Evolutionary conservation across 2,888 invertebrate genomes (phyloP), one percentile per base, ranked within the genome.

Genomic region (Tridacna gigas): DNA sequence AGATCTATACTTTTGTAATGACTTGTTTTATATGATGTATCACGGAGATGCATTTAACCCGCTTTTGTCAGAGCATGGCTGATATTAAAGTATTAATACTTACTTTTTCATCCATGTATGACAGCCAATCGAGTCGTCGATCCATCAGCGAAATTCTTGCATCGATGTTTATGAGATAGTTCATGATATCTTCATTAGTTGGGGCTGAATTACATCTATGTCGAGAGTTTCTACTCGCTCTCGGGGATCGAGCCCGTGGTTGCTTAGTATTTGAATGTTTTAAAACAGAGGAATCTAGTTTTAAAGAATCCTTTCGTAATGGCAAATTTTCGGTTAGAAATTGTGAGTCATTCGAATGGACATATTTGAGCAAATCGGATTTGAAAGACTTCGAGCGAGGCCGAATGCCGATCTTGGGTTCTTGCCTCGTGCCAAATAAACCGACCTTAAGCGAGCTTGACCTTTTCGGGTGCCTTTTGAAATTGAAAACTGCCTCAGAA

Each of bases 321-420:
- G 37, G 37, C 37, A 2, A 4, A 37, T 37, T 37, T 37, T 37
- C 37, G 60, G n/a, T n/a, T 2, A 20, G n/a, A 60, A 60, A 60
- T n/a, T n/a, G n/a, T 18, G 60, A 20, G 60, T 18, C 60, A 20
- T n/a, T 71, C n/a, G n/a, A 71, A 48, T 51, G 25, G 0, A 71
- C 51, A 7, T 51, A 51, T 25, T 71, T 71, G 71, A 71, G 51
- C 71, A 71, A 71, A 51, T 71, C 71, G 2, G 22, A 47, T 47
- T 71, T 71, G 51, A 71, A 48, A 71, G 71, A 71, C 71, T 51
- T 71, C 7, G 51, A 71, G 12, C 71, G 71, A 20, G 71, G 51
- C 25, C 71, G 71, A 71, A 51, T 0, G 0, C 51, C 51, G 15
- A 51, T 22, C 45, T 26, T 7, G 12, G 48, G 20, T 51, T 71